These are phyloP conservation scores for Erythrocercus mccallii DNA, from an alignment of 2,113 vertebrate genomes.

Conservation along the genomic window DNA sequence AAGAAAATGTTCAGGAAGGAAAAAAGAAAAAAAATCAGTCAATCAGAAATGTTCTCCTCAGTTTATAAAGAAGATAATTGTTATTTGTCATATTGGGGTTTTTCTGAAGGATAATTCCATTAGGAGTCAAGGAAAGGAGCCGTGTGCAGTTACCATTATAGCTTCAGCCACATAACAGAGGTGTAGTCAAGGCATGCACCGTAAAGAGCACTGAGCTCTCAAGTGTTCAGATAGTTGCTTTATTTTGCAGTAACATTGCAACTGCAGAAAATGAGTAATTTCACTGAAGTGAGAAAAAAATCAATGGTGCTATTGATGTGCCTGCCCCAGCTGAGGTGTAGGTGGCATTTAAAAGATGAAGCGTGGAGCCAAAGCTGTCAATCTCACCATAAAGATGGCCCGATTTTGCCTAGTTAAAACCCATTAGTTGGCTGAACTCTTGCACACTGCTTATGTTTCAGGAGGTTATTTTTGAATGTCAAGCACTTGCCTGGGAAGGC, in stretches of 20 bases:
- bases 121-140: background rate
- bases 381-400: background rate
- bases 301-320: background rate
- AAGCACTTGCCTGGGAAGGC: background rate
- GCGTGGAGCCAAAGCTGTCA: background rate
- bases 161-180: background rate
- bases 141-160: rapidly evolving
- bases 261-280: background rate
- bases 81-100: rapidly evolving
- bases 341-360: background rate
- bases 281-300: background rate
- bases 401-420: background rate
- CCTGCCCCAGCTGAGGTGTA: background rate
- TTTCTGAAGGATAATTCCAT: background rate
- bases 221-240: background rate
- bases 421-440: background rate
- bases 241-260: background rate
- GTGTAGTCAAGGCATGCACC: background rate
- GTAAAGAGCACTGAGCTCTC: background rate
- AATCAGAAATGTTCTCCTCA: background rate
- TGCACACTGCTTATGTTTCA: background rate
- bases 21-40: background rate
- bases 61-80: background rate
- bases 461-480: background rate
- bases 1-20: background rate